Evolutionary conservation across 2,797 vertebrate genomes (phyloP), one percentile per base, ranked within the genome.

Genomic region (Alca torda): DNA sequence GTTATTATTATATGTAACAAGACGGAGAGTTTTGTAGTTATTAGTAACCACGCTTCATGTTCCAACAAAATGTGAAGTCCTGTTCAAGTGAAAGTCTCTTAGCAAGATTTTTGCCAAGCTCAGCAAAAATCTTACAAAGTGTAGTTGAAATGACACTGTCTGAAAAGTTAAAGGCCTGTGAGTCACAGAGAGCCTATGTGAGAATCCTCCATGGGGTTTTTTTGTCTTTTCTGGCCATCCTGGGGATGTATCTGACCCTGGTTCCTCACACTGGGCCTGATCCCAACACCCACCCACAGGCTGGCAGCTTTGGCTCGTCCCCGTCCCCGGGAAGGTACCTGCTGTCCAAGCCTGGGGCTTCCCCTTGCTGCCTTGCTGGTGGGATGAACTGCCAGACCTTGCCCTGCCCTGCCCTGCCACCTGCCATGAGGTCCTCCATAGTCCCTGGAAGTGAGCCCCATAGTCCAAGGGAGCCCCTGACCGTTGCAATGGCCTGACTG

Each of bases 271-370:
- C 4, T 45, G 48, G 31, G 8, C 25, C 16, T 43, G 18, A 30
- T 23, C 13, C 39, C 43, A 63, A 0, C 1, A 9, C 6, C 20
- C 9, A 25, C 0, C 0, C 7, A 6, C 23, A 78, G 41, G 16
- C 15, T 56, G 61, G 8, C 35, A 64, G 33, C 18, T 26, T 75
- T 0, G 0, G 7, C 26, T 72, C 0, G 0, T 45, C 37, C 30
- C 28, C 7, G 16, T 59, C 11, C 26, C 13, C 31, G 53, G 31
- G 35, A 65, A 39, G 26, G 19, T 31, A 5, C 10, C 3, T 0
- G 1, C 12, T 54, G 41, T 30, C 57, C 16, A 48, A n/a, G 37
- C 23, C 12, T 54, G 10, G 35, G 15, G 4, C 10, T 35, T 45
- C 12, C 6, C 17, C 10, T 13, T 11, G 4, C 23, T 61, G 39